Base-by-base conservation (phyloP, 2,888 invertebrate species). In the Caenorhabditis drosophilae region DNA sequence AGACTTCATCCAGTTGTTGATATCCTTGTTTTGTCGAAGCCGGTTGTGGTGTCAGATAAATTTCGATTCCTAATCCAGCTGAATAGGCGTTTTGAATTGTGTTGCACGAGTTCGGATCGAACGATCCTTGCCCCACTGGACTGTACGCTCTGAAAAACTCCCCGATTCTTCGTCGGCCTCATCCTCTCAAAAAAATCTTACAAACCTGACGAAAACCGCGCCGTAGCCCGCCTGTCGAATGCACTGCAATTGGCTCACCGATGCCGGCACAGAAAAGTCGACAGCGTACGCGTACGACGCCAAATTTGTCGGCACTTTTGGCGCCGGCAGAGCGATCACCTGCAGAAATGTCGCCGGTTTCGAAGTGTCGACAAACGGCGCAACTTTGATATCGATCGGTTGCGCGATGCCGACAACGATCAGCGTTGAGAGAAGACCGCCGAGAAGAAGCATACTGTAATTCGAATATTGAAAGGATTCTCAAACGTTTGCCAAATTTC, bases 21-120 rank as follows among this genome's bases (percentile, higher is more conserved):
- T 58, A 54, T 26, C 68, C 73, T 25, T 53, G 36, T 38, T 74
- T 74, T 44, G 50, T 47, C 18, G 61, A 64, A 15, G 64, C 6
- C n/a, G 73, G 74, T 40, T 68, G 63, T 36, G 75, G 75, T n/a
- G 73, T 73, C 59, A 75, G 58, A 66, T 71, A 75, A 26, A 69
- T 54, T 47, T 75, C 75, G 49, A 62, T 67, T 35, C 68, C 73
- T 35, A 75, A 61, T 9, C 69, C 67, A 35, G 73, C 75, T 56
- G 40, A 59, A 67, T 70, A 67, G 4, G 75, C 75, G 35, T 70
- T 69, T 35, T 68, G 58, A 16, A 75, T 57, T 20, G 61, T 70
- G 23, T 25, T 38, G 40, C 59, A 53, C 11, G 70, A 47, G 42
- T 70, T 73, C 16, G 40, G 15, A 42, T 75, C 73, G 56, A 63